Percentiles rank a stretch among this genome's conserved stretches.
Conservation (phyloP, 2,888 invertebrate genomes). For the Drosophila formosana region DNA sequence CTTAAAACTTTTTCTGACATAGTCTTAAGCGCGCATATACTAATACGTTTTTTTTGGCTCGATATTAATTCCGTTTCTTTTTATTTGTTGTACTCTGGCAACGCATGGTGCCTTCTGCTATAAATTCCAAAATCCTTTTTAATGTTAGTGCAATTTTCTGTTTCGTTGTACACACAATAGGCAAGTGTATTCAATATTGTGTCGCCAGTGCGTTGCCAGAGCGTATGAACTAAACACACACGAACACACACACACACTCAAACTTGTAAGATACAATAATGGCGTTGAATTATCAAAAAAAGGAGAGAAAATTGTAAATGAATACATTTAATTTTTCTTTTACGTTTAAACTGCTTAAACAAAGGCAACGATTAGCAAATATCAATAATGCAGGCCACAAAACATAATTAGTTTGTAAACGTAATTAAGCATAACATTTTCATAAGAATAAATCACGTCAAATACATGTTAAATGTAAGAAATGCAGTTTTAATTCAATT, state of each 20-base stretch:
- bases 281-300: neutral
- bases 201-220: constrained; percentile 14
- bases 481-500: neutral
- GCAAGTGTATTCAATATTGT: constrained; percentile 17
- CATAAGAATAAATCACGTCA: constrained; percentile 17
- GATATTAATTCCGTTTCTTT: too few relatives aligned
- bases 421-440: constrained; percentile 12
- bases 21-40: constrained; percentile 7
- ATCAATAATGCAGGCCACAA: constrained; percentile 15
- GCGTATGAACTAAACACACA: neutral
- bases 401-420: constrained; percentile 14
- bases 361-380: constrained; percentile 4
- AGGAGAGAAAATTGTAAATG: constrained; percentile 9
- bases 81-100: constrained; percentile 6
- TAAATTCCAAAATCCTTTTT: neutral
- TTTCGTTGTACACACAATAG: constrained; percentile 18
- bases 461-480: constrained; percentile 20
- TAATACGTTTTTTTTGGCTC: constrained; percentile 5
- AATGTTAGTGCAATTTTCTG: neutral
- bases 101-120: neutral
- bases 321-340: constrained; percentile 1
- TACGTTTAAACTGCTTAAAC: constrained; percentile 1
- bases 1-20: neutral
- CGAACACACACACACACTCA: constrained; percentile 5
- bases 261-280: neutral